Base-by-base conservation (phyloP, 35 echinoderm and acorn worm genomes). In the Heliocidaris tuberculata region DNA sequence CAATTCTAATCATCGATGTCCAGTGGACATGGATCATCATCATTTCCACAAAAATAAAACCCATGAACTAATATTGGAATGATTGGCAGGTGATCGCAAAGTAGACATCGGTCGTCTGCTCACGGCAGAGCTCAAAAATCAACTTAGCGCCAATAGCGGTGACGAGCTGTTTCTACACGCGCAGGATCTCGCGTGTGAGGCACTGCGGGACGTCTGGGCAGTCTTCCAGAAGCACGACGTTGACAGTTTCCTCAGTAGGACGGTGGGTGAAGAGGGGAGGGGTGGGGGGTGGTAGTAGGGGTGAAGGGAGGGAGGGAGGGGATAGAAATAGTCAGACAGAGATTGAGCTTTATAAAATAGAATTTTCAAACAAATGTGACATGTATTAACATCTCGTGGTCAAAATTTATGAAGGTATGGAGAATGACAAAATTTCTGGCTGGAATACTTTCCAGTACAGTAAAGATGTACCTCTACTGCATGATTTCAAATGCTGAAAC, bases 191-290 rank as follows among this genome's bases (percentile, higher is more conserved):
- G 91, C 97, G 0, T 95, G 94, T 50, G 96, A 95, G 85, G 95
- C 94, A 21, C 94, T 98, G 12, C 52, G 85, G 16, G 95, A 95
- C 9, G 88, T 65, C 50, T 96, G 96, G 96, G 92, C 90, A 88
- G 85, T 49, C 2, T 98, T 94, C 65, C 94, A 96, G 60, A 95
- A 95, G 49, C 88, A 94, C 52, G 97, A 98, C 61, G 59, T 32
- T 8, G 94, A 98, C 50, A 95, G 96, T 50, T 98, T 98, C 88
- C 85, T 98, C 8, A 96, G 93, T 85, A 94, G 96, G 95, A 96
- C 97, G 88, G 97, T 98, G 88, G 31, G 91, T 94, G 92, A 49
- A n/a, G 65, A 78, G 27, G 6, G 2, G 27, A 5, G 65, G 17
- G 8, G 8, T 7, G 17, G 24, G 19, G 21, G 27, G 65, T 3